Base-by-base conservation (phyloP, 2,888 invertebrate species). In the Macrostomum cliftonense region DNA sequence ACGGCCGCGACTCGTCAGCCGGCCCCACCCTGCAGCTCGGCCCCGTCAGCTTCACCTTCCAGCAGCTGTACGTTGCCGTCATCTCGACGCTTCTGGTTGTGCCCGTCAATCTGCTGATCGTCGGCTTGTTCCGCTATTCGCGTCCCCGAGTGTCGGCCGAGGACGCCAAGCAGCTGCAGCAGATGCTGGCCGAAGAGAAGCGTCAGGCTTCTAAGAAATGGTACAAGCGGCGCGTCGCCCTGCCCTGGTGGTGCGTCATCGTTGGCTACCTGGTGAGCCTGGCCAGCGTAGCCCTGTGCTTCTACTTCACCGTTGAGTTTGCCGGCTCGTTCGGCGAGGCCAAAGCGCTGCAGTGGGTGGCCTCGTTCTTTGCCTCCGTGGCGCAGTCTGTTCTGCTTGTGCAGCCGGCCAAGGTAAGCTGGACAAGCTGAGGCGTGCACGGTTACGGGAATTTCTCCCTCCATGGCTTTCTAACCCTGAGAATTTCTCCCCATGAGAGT, bases 11-110 rank as follows among this genome's bases (percentile, higher is more conserved):
- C 46, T 38, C 14, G 36, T 17, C 12, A 39, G 12, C 16, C 39
- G 16, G 14, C 12, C 14, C 12, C 12, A 13, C 46, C 7, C 7
- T 46, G 17, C n/a, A 37, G 21, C 17, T 46, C 7, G 46, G 46
- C 12, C 40, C 46, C 21, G 12, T 46, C 16, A 14, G 2, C 14
- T 4, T 46, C 16, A 40, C 46, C 17, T 21, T 21, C 4, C 46
- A 46, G 21, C 12, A 21, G 20, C 61, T 73, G 40, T 70, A 62
- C 47, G 65, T 74, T 17, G 73, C 72, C 1, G 52, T 73, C 1
- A 58, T 70, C 14, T 58, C 63, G 51, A 71, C 70, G 57, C 53
- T 74, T 47, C 62, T 73, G 37, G 66, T 71, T 12, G 70, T 73
- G 54, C 71, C 71, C 1, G 62, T 70, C 46, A 70, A 66, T 54